phyloP scores from a whole-genome alignment of 2,888 invertebrate species.

The Nymphalis polychloros region DNA sequence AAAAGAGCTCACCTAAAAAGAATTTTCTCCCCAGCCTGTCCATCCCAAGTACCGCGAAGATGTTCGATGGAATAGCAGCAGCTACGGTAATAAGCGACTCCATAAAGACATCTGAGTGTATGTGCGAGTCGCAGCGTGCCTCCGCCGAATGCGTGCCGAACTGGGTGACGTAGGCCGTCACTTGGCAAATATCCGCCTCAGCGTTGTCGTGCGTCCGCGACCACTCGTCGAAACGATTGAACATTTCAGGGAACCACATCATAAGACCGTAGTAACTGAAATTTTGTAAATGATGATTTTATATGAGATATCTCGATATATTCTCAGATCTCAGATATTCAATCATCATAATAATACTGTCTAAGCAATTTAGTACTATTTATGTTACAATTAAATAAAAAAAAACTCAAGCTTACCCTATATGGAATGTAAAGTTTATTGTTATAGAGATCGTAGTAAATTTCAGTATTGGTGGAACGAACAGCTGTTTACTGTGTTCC shows the following conservation, averaged over 20 bases:
- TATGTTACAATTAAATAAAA: not conserved
- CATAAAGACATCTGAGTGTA: constrained; percentile 90
- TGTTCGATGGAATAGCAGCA: constrained; percentile 91
- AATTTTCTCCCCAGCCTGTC: constrained; percentile 92
- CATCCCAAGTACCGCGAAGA: constrained; percentile 91
- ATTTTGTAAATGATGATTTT: not conserved
- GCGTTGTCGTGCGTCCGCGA: constrained; percentile 84
- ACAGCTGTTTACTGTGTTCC: constrained; percentile 90
- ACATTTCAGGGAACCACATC: constrained; percentile 99
- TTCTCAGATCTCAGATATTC: too few species aligned
- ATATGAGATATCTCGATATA: too few species aligned
- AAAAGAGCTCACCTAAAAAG: constrained; percentile 83
- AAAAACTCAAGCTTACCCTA: constrained; percentile 84
- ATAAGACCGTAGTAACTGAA: constrained; percentile 94
- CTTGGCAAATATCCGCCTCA: constrained; percentile 87
- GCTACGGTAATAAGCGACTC: constrained; percentile 93
- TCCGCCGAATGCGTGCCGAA: constrained; percentile 83
- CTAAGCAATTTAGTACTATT: not conserved
- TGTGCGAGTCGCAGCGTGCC: constrained; percentile 85
- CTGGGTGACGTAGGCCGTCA: constrained; percentile 88
- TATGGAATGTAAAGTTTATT: constrained; percentile 96
- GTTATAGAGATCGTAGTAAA: constrained; percentile 92
- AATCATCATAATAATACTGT: too few species aligned
- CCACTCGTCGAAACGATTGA: constrained; percentile 93
- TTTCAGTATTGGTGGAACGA: constrained; percentile 89